Evolutionary conservation across 2,113 vertebrate genomes (phyloP).

Genomic region (Athene noctua): DNA sequence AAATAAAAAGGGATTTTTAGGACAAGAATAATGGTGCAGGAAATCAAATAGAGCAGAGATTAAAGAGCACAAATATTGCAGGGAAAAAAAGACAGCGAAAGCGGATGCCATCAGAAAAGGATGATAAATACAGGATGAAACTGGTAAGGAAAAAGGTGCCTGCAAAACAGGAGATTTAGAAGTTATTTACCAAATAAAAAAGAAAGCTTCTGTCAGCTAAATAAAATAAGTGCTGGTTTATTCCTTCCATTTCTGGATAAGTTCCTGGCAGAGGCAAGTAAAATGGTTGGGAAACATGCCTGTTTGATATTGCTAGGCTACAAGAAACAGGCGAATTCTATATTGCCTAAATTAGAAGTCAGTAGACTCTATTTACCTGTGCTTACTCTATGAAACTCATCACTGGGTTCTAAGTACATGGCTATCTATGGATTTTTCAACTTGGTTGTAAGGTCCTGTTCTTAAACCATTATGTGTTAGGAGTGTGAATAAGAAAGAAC

Average conservation of each 20-base stretch:
- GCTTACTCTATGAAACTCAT: background rate
- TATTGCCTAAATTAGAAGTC: background rate
- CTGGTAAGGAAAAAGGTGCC: background rate
- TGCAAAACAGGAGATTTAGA: background rate
- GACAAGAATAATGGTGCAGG: background rate
- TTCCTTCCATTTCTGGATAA: background rate
- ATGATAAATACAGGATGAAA: background rate
- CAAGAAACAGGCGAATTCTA: background rate
- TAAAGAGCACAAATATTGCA: background rate
- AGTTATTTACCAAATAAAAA: background rate
- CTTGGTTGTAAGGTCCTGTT: background rate
- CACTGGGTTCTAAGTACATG: background rate
- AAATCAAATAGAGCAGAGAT: background rate
- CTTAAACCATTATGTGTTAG: background rate
- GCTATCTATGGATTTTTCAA: background rate
- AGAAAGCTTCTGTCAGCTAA: background rate
- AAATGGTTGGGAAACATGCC: background rate
- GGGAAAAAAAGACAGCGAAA: background rate
- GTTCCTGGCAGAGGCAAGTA: background rate
- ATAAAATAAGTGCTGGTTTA: background rate
- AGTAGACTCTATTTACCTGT: background rate
- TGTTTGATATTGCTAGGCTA: background rate
- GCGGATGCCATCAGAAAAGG: background rate
- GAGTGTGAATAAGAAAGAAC: background rate
- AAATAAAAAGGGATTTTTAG: background rate